Base-by-base conservation (phyloP, 2,113 vertebrate species). In the Phasianus colchicus region DNA sequence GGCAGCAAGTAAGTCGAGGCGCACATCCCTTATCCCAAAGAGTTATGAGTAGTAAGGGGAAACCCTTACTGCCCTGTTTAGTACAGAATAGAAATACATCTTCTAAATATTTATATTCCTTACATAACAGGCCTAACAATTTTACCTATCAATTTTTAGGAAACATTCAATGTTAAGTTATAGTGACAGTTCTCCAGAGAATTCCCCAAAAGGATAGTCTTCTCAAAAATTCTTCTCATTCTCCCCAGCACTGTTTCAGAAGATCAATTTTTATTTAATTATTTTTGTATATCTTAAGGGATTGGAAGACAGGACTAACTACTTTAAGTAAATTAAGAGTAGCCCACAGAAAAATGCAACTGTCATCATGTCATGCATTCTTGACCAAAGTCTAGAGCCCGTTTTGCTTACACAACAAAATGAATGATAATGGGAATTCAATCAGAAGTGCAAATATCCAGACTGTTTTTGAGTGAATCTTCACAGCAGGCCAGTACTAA, bases 1-100 rank as follows among this genome's bases (percentile, higher is more conserved):
- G 21, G 36, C 18, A 27, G 47, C 5, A 29, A 40, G 30, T 0
- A 1, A 74, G 14, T 63, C 22, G 40, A 4, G 1, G 3, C 40
- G 9, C 6, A 15, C 13, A 30, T 30, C 22, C 47, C 16, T 71
- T 71, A 55, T 19, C n/a, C 8, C 27, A 43, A 64, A 2, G 30
- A 5, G 66, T 22, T 10, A 64, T 7, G 30, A 61, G 10, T 9
- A 43, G 27, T 79, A n/a, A 88, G 38, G 8, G 9, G 8, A 6
- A 86, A 29, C 3, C 58, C 32, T 38, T 38, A 38, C 38, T 38
- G 38, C 10, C 34, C 27, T 40, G 11, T 65, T 82, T 69, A 73
- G 17, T 11, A 54, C 13, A 57, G 25, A 64, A 75, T 10, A n/a
- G 9, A 93, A 76, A 30, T 7, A 81, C 78, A 84, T 57, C 48